Base-by-base conservation (phyloP, 2,888 invertebrate species). In the Tanypteryx hageni region DNA sequence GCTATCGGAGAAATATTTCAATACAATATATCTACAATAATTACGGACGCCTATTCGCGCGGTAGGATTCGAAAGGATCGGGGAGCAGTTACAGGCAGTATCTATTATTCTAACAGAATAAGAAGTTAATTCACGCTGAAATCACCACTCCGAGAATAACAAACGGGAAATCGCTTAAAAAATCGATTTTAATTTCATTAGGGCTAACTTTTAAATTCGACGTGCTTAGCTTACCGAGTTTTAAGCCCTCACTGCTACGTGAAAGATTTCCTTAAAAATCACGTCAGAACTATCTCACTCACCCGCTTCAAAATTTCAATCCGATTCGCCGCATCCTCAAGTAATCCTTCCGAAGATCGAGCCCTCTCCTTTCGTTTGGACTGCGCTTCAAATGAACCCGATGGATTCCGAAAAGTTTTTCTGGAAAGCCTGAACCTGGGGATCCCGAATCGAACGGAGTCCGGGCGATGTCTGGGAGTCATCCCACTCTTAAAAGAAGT, bases 131-230 rank as follows among this genome's bases (percentile, higher is more conserved):
- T 22, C 22, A 22, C 22, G 76, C 27, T 76, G 76, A 76, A 76
- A 22, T 44, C 22, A 22, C 76, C 14, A 27, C 27, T n/a, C 76
- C 76, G 76, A 22, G 76, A 76, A 76, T 76, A 27, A n/a, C 76
- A 22, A 76, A 5, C 27, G 76, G 76, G 22, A 76, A 22, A 27
- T 11, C 9, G 22, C 14, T 13, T 22, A 76, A 76, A 76, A 76
- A 76, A 76, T 22, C 27, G 13, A 76, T 76, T 76, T 76, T 27
- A 76, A 76, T 76, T 76, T 76, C 76, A 76, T 76, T 27, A 27
- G 76, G 27, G 76, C 13, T 76, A 3, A 44, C 44, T 22, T 76
- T 76, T 27, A 76, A 22, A 76, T 76, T 76, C 76, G 27, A 76
- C 27, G 76, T 27, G 64, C 64, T 44, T 44, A 44, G 44, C 44